Evolutionary conservation across 2,888 invertebrate species (phyloP).

Genomic region (Lamproptera curius): DNA sequence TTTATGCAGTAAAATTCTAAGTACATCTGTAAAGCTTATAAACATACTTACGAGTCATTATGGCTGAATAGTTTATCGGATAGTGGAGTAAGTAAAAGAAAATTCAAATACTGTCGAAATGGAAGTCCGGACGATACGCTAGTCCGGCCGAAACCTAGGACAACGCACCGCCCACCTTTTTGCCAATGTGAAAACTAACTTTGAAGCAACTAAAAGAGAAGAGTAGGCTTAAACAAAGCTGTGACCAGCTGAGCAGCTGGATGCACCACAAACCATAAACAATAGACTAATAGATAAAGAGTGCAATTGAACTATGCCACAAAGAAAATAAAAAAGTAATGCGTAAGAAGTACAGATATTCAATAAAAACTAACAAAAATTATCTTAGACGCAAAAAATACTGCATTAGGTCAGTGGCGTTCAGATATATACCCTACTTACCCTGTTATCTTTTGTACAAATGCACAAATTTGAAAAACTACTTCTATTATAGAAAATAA

Average conservation of each 20-base stretch:
- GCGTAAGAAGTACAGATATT: no score
- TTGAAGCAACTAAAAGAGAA: constrained; percentile 60
- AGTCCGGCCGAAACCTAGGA: constrained; percentile 75
- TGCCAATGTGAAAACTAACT: constrained; percentile 54
- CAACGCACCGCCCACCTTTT: constrained; percentile 74
- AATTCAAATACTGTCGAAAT: constrained; percentile 33
- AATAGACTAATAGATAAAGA: constrained; percentile 25
- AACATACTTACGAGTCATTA: constrained; percentile 70
- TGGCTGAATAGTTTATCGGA: constrained; percentile 41
- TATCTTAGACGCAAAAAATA: no score
- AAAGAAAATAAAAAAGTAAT: no score
- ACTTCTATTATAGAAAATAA: no score
- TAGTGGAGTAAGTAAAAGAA: constrained; percentile 26
- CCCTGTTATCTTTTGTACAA: no score
- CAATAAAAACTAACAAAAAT: no score
- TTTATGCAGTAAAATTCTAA: not conserved
- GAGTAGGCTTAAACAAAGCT: constrained; percentile 37
- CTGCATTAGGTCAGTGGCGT: no score
- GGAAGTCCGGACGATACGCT: constrained; percentile 73
- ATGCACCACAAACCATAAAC: constrained; percentile 38
- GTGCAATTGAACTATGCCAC: no score
- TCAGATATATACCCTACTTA: no score
- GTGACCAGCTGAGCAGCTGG: constrained; percentile 39
- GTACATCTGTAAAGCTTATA: not conserved
- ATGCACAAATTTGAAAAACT: no score